Base-by-base conservation (phyloP, 2,888 invertebrate genomes). In the Sycophila texana region DNA sequence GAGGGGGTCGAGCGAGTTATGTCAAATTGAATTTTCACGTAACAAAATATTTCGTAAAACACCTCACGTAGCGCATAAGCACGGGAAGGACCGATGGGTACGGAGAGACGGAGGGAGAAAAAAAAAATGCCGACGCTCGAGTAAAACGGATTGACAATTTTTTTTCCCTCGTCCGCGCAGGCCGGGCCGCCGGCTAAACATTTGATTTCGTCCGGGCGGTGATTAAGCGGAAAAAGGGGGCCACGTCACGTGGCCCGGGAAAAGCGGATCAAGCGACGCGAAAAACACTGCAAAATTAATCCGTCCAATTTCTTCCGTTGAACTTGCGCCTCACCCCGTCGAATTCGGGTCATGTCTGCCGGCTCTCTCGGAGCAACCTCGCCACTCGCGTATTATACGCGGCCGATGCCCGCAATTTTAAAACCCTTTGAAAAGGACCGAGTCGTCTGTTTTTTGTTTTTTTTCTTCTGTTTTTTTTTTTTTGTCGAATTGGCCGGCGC, bases 241-340 rank as follows among this genome's bases (percentile, higher is more conserved):
- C 16, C n/a, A 16, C 49, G 49, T 61, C 30, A 51, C 58, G 51
- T 60, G 39, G 16, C 2, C 66, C 4, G n/a, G 30, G 51, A 71
- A 73, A 77, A 71, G 18, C 22, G 49, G 14, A 63, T 26, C 13
- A 47, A 70, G 30, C 57, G 55, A 73, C 39, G 72, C 53, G 22
- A 72, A 73, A 57, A 77, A 72, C 66, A 66, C 22, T 60, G 60
- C 14, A 77, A 77, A 66, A 77, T 77, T 72, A 77, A 72, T 77
- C 55, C 51, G 30, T 66, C 51, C 20, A 77, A 72, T 73, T 77
- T 77, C 72, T 67, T 60, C n/a, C 16, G 18, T 53, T 22, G 7
- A 63, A 71, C 13, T 63, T 76, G 22, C 20, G 47, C 58, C 18
- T 12, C 55, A n/a, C n/a, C 57, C 57, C 16, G 10, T 57, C 57